These are phyloP conservation scores for Dipodomys merriami DNA, from an alignment of 2,113 vertebrate species.

Conservation along the genomic window DNA sequence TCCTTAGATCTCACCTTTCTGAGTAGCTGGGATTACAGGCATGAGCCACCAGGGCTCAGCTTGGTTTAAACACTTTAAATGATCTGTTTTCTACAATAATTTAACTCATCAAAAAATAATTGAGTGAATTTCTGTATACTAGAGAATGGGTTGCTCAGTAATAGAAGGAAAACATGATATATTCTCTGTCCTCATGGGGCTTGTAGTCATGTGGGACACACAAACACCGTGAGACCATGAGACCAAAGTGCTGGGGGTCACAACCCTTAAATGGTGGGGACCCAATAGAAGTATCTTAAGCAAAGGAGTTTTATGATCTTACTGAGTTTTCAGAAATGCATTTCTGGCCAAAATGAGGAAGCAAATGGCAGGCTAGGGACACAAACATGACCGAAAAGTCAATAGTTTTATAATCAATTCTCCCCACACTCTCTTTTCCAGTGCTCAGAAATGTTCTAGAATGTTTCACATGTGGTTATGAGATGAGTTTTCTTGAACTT, in stretches of 20 bases:
- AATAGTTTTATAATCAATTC: background rate
- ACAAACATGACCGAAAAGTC: background rate
- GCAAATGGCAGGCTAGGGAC: background rate
- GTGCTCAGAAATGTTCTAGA: background rate
- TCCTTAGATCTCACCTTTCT: too few relatives aligned
- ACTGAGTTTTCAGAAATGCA: slow-evolving; percentile 22
- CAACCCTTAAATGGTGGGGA: background rate
- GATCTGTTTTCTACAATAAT: background rate
- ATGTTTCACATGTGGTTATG: background rate
- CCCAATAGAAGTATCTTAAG: background rate
- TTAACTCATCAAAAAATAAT: background rate
- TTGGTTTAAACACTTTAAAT: slow-evolving; percentile 15
- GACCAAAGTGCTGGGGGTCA: background rate
- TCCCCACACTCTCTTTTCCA: background rate
- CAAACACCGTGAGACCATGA: background rate
- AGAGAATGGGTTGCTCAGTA: background rate
- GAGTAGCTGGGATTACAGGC: too few relatives aligned
- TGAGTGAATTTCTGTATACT: background rate
- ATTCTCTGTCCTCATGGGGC: background rate
- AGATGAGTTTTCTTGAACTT: slow-evolving; percentile 17
- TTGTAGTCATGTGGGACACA: background rate
- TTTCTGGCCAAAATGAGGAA: background rate
- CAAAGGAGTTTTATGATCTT: background rate
- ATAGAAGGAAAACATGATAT: slow-evolving; percentile 14
- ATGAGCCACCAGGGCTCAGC: too few relatives aligned